Base-by-base conservation (phyloP, 2,888 invertebrate genomes). In the Parochlus steinenii region DNA sequence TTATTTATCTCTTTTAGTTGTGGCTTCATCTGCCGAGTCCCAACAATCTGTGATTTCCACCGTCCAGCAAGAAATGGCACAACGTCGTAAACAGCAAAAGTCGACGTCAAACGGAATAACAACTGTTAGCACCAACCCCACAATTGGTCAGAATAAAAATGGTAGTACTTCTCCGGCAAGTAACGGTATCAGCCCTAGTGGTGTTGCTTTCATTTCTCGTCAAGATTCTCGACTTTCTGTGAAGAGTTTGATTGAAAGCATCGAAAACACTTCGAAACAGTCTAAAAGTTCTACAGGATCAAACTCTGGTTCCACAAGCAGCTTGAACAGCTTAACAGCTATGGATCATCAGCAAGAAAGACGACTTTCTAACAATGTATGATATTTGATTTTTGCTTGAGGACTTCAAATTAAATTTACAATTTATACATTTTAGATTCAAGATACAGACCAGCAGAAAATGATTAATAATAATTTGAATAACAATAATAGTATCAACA, bases 201-300 rank as follows among this genome's bases (percentile, higher is more conserved):
- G n/a, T 22, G 29, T 17, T 18, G 14, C 36, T 2, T 30, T 30
- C 40, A 44, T 59, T 38, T 53, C 52, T 36, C 48, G 58, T 4
- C 59, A 59, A 42, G 85, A 82, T 51, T 82, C 81, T 16, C 67
- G 83, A 20, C 65, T 87, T 32, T 87, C 87, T 1, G 92, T 92
- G 6, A 89, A 87, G 54, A 82, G 82, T 33, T 63, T 92, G 19
- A 89, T 92, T 41, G 86, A 89, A 53, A 83, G 83, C 47, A 87
- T 92, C 39, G 90, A 92, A 61, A 86, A 79, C 52, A 76, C 74
- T 14, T 78, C 77, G 24, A 81, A 80, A 54, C 75, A 76, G 47
- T 74, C 38, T 14, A 39, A 36, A 33, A 37, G 31, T 5, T 26
- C 34, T 55, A 58, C 63, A 29, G 64, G 67, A 40, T 74, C 74